These are phyloP conservation scores for Irena cyanogastra DNA, from an alignment of 2,113 vertebrate genomes.

Conservation along the genomic window DNA sequence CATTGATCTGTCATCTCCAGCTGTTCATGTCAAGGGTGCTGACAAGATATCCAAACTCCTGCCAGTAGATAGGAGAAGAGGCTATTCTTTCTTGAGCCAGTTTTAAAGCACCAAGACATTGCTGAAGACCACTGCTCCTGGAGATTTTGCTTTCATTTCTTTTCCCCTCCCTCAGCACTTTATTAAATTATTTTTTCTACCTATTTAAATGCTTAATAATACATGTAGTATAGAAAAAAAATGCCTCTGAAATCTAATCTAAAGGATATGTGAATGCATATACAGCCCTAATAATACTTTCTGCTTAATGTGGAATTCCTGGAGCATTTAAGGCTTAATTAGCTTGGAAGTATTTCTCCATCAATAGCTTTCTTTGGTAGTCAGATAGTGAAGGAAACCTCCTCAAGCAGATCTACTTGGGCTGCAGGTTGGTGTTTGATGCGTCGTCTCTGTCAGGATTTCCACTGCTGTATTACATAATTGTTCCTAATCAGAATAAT, in stretches of 20 bases:
- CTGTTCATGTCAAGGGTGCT: constrained; percentile 77
- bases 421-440: constrained; percentile 49
- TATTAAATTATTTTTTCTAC: constrained; percentile 52
- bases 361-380: constrained; percentile 71
- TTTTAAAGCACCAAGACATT: constrained; percentile 8
- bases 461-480: constrained; percentile 62
- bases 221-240: constrained; percentile 32
- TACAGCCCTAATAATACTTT: constrained; percentile 46
- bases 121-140: not conserved
- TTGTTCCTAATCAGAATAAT: constrained; percentile 78
- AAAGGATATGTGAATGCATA: not conserved
- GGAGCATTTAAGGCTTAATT: constrained; percentile 76
- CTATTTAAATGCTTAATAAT: constrained; percentile 54
- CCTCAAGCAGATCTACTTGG: constrained; percentile 31
- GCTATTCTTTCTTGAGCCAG: not conserved
- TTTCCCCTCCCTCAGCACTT: not conserved
- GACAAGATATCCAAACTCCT: constrained; percentile 70
- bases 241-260: constrained; percentile 40
- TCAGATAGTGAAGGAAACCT: constrained; percentile 53
- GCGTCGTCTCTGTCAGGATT: constrained; percentile 61
- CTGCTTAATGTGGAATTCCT: constrained; percentile 64
- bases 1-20: constrained; percentile 84
- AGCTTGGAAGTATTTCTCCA: constrained; percentile 65
- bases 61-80: constrained; percentile 32
- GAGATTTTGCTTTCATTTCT: not conserved